Evolutionary conservation across 2,888 invertebrate species (phyloP), one percentile per base, ranked within the genome.

Genomic region (Opisthograptis luteolata): DNA sequence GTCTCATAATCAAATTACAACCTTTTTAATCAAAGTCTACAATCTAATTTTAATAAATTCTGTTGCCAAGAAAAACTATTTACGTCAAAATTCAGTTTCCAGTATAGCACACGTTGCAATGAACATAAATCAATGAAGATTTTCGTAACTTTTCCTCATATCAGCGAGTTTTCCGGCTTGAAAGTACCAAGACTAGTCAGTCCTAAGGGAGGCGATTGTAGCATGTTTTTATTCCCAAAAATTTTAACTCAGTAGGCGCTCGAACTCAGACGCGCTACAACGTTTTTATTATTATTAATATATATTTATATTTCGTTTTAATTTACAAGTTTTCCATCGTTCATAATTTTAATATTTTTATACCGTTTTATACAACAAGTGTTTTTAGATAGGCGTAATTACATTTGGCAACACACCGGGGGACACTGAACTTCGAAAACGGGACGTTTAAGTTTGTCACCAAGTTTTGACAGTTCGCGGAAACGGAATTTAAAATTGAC

Each of bases 191-290:
- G 85, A 79, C 58, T 47, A 58, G 9, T 58, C 64, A 55, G 19
- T 77, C 88, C 81, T 60, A 49, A 56, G 75, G 84, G 79, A 84
- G 88, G 86, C 89, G 83, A 90, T 90, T 89, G 90, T 90, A 90
- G 89, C 89, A 87, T 90, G 90, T 90, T 90, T 90, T 90, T 90
- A 90, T 90, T 83, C 90, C 90, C 89, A 90, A 90, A 90, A 90
- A 90, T 90, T 90, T 90, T 88, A 90, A 90, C 87, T 89, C 90
- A 90, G 90, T 90, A 89, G 90, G 88, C 90, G 89, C 90, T 88
- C 88, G 87, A 79, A 88, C 90, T 84, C 90, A 70, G 90, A 82
- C 84, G 87, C 77, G 87, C 87, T 84, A 81, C 85, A 81, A 90
- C 90, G 90, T 82, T 88, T 87, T 86, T 90, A 90, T 87, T 87